phyloP scores from a whole-genome alignment of 2,888 invertebrate species.

The Drosophila testacea region DNA sequence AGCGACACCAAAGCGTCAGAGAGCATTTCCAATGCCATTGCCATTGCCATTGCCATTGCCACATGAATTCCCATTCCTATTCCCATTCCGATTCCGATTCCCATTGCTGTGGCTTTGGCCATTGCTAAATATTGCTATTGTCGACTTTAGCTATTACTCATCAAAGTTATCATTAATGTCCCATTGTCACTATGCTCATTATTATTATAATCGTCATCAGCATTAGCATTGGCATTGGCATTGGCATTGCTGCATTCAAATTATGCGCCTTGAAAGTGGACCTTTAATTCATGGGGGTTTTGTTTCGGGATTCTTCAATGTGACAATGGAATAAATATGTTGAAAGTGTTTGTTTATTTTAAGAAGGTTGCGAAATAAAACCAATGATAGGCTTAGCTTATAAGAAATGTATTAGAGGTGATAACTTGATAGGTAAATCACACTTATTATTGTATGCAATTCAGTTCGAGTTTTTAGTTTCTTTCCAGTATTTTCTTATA shows the following conservation, averaged over 20 bases:
- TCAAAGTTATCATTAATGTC: slow-evolving; percentile 54
- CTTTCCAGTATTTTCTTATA: too few relatives aligned
- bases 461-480: too few relatives aligned
- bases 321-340: background rate
- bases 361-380: too few relatives aligned
- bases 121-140: slow-evolving; percentile 1
- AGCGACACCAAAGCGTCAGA: slow-evolving; percentile 25
- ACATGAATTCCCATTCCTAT: slow-evolving; percentile 1
- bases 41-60: slow-evolving; percentile 55
- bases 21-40: slow-evolving; percentile 32
- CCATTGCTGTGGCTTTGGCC: slow-evolving; percentile 30
- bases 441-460: too few relatives aligned
- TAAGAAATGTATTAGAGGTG: background rate
- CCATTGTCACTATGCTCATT: slow-evolving; percentile 42
- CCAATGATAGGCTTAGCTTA: background rate
- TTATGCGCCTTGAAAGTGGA: background rate
- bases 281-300: background rate
- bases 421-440: background rate
- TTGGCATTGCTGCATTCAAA: slow-evolving; percentile 27
- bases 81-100: background rate
- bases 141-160: slow-evolving; percentile 55
- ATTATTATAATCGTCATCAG: slow-evolving; percentile 1
- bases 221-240: slow-evolving; percentile 12
- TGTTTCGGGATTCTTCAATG: background rate
- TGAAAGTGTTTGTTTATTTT: background rate